Evolutionary conservation across 2,113 vertebrate species (phyloP), one percentile per base, ranked within the genome.

Genomic region (Hepsetus odoe): DNA sequence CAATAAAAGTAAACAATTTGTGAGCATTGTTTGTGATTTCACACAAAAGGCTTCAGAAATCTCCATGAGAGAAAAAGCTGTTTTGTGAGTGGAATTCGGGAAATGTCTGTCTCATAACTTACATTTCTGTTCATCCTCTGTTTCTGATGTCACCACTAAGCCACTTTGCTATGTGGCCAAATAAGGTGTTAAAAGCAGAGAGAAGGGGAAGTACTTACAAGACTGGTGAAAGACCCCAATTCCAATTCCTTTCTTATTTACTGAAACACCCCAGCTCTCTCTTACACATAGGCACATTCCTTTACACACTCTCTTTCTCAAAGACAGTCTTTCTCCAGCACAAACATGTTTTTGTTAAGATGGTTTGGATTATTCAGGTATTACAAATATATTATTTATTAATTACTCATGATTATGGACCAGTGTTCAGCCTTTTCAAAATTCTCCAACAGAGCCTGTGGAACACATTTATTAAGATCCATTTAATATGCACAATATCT

Each of bases 121-220:
- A 20, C 61, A 74, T 49, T 74, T 74, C 28, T 53, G 38, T 42
- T 28, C 46, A 66, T 74, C 51, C 55, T 74, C 20, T 18, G 24
- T 14, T 38, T 64, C 65, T 33, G 26, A 62, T 35, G 30, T 69
- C 71, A 44, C 72, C 9, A 53, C 51, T 42, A 16, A 28, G 64
- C 22, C 80, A 46, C 13, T 87, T 85, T 1, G 44, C 42, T 0
- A 84, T 49, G 80, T 84, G 77, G 91, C 93, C 92, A 92, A 91
- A 94, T 86, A 94, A 92, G 92, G 93, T 77, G 44, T 90, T 68
- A 87, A 2, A 81, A 78, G 76, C 74, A 42, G 62, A 86, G 64
- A 82, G 4, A 53, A 33, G 28, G 30, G 32, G 44, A 66, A 11
- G 51, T 55, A 46, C 62, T 55, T 30, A 26, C 8, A 55, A 46